A percentile compares a stretch with the other conserved stretches of the same genome.
phyloP scores from a whole-genome alignment of 2,888 invertebrate genomes.

The Mantis religiosa region DNA sequence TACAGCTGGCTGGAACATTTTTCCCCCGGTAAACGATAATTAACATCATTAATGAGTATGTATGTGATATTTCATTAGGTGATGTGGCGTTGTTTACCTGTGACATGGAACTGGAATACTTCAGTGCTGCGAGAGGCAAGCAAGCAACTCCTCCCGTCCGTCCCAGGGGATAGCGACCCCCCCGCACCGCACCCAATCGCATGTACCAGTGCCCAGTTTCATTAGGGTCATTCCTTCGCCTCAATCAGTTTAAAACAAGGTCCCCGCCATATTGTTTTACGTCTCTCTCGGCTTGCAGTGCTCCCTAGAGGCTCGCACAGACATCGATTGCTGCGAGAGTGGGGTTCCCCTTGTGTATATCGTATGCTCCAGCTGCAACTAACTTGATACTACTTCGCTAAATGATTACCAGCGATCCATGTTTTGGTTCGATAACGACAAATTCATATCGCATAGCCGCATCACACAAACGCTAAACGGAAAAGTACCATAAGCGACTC shows the following conservation, averaged over 20 bases:
- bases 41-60: too few relatives aligned
- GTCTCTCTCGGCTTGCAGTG: conserved; percentile 21
- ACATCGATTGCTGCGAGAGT: conserved; percentile 29
- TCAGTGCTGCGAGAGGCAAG: neutral
- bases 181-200: conserved; percentile 19
- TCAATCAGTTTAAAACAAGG: conserved; percentile 31
- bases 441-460: too few relatives aligned
- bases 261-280: conserved; percentile 32
- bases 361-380: conserved; percentile 23
- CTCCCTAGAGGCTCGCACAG: conserved; percentile 19
- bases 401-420: conserved; percentile 2
- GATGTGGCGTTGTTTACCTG: neutral
- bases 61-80: neutral
- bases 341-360: conserved; percentile 19
- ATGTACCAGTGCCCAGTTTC: conserved; percentile 22
- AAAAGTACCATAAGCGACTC: too few relatives aligned
- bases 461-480: too few relatives aligned
- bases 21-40: too few relatives aligned
- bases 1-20: too few relatives aligned
- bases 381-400: conserved; percentile 26
- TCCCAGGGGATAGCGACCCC: neutral
- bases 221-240: conserved; percentile 29
- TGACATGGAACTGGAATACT: neutral
- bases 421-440: neutral
- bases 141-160: neutral